These are phyloP conservation scores for Ctena decussata DNA, from an alignment of 2,888 invertebrate genomes.

Conservation along the genomic window DNA sequence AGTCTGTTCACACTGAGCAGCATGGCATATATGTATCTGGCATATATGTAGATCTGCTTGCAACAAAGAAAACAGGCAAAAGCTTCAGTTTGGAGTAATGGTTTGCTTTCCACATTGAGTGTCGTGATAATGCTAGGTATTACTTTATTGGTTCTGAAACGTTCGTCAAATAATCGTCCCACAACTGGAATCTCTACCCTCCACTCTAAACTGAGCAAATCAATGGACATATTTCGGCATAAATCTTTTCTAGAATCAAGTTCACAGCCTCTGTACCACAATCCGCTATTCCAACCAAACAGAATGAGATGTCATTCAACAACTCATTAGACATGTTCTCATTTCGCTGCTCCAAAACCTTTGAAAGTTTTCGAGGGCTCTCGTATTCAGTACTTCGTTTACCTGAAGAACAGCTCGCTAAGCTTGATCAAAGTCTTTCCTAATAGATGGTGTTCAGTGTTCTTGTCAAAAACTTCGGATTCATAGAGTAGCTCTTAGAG, in stretches of 20 bases:
- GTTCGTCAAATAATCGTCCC: conserved; percentile 32
- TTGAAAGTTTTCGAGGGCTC: not conserved
- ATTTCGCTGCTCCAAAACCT: not conserved
- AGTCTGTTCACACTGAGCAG: not conserved
- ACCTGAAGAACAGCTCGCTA: conserved; percentile 16
- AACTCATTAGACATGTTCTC: no score
- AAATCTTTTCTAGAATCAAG: no score
- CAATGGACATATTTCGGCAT: no score
- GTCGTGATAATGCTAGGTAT: conserved; percentile 9
- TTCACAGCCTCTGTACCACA: no score
- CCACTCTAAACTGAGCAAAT: not conserved
- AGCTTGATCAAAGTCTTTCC: conserved; percentile 42
- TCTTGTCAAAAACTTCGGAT: conserved; percentile 27
- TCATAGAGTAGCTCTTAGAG: conserved; percentile 19
- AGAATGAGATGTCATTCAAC: no score
- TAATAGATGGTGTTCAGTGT: conserved; percentile 34
- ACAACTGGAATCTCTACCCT: conserved; percentile 35
- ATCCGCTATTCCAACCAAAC: no score
- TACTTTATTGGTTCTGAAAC: conserved; percentile 22
- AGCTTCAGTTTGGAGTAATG: conserved; percentile 6
- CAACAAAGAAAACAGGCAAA: conserved; percentile 23
- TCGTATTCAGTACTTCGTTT: conserved; percentile 26
- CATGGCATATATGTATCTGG: conserved; percentile 12
- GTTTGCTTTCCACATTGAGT: not conserved
- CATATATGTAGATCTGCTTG: conserved; percentile 14